These are phyloP conservation scores for Drosophila ezoana DNA, from an alignment of 2,888 invertebrate genomes.

Conservation along the genomic window DNA sequence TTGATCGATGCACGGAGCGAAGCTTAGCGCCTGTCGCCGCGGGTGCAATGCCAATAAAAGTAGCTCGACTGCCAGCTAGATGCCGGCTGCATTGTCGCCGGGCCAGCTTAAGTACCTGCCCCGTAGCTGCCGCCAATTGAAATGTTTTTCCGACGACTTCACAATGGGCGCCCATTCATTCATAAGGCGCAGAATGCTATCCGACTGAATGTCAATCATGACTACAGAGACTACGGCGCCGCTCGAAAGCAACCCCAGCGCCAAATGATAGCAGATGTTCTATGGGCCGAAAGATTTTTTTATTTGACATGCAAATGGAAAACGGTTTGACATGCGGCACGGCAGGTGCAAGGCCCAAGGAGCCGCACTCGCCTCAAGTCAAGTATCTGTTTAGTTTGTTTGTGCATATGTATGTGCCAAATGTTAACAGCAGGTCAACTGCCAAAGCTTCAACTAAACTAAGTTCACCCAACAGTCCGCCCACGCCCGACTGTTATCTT, in stretches of 20 bases:
- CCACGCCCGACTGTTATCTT: constrained; percentile 59
- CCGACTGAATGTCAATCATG: constrained; percentile 78
- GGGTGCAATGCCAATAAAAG: constrained; percentile 72
- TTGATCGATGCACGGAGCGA: constrained; percentile 75
- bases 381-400: constrained; percentile 42
- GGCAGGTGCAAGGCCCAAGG: constrained; percentile 69
- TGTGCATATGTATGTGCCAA: constrained; percentile 47
- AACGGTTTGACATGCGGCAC: constrained; percentile 50
- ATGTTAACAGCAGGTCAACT: constrained; percentile 80
- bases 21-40: constrained; percentile 78
- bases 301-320: constrained; percentile 76
- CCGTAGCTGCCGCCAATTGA: constrained; percentile 50
- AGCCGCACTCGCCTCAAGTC: constrained; percentile 52
- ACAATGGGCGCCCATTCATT: constrained; percentile 76
- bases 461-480: not conserved
- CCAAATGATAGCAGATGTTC: constrained; percentile 81
- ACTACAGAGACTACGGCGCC: constrained; percentile 33
- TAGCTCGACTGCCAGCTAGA: constrained; percentile 23
- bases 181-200: constrained; percentile 54
- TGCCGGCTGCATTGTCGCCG: constrained; percentile 53
- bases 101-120: constrained; percentile 74
- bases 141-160: constrained; percentile 24
- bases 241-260: constrained; percentile 55
- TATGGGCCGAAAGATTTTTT: constrained; percentile 55
- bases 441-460: constrained; percentile 41